Percentiles rank a stretch among this genome's conserved stretches.
Evolutionary conservation across 2,113 vertebrate species (phyloP).

Genomic region (Charadrius vociferus): DNA sequence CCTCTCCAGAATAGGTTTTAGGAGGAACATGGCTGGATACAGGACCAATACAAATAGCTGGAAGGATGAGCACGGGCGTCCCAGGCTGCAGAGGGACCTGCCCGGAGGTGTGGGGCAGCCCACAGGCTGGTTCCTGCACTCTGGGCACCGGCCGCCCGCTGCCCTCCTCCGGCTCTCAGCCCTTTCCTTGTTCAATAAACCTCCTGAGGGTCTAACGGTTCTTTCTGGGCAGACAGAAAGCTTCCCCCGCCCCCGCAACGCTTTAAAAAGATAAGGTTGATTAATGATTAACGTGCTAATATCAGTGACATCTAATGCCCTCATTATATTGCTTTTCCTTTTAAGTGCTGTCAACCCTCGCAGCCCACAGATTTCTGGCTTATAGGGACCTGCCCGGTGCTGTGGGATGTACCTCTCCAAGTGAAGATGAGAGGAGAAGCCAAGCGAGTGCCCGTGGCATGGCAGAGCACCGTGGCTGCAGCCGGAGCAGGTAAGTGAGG

Average conservation of each 20-base stretch:
- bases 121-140: fast-evolving
- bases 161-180: neutral
- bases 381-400: neutral
- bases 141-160: neutral
- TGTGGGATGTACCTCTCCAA: fast-evolving
- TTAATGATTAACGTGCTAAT: neutral
- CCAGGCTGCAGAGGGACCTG: neutral
- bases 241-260: neutral
- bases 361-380: neutral
- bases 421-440: neutral
- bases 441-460: fast-evolving
- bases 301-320: neutral
- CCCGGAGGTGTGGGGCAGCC: neutral
- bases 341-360: neutral
- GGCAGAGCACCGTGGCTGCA: neutral
- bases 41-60: neutral
- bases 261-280: neutral
- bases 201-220: neutral
- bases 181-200: neutral
- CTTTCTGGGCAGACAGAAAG: neutral
- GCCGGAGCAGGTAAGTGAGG: neutral
- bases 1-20: neutral
- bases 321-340: neutral
- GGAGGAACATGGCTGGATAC: fast-evolving
- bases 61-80: fast-evolving